These are phyloP conservation scores for Zaprionus tsacasi DNA, from an alignment of 1,140 invertebrate genomes.

Conservation along the genomic window DNA sequence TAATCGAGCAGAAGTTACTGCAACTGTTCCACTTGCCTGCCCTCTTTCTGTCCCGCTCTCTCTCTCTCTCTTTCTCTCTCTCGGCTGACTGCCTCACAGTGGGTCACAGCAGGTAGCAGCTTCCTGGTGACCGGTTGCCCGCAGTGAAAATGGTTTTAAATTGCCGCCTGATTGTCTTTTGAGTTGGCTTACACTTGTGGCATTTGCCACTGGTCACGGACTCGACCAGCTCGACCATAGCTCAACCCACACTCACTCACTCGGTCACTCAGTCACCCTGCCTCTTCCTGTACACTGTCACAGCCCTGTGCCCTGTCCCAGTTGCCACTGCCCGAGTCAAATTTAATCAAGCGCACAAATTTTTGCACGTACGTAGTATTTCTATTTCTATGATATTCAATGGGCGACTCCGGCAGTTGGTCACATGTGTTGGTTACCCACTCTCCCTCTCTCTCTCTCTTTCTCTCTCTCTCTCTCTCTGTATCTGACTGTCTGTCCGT, in stretches of 20 bases:
- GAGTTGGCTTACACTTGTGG: slow-evolving; percentile 72
- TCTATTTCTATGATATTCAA: slow-evolving; percentile 76
- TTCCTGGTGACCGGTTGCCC: slow-evolving; percentile 52
- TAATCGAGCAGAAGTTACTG: slow-evolving; percentile 80
- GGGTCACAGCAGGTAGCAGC: slow-evolving; percentile 63
- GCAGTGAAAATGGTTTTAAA: slow-evolving; percentile 80
- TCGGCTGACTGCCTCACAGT: neutral
- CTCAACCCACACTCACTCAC: neutral
- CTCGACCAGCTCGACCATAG: slow-evolving; percentile 11
- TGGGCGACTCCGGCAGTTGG: slow-evolving; percentile 56
- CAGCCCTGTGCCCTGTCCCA: neutral
- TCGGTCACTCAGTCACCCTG: neutral
- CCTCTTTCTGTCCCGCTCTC: neutral
- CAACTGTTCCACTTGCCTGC: slow-evolving; percentile 41
- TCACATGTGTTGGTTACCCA: slow-evolving; percentile 58
- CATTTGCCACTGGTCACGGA: slow-evolving; percentile 31
- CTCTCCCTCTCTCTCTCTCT: neutral
- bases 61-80: neutral
- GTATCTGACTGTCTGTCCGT: slow-evolving; percentile 10
- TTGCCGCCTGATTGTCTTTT: slow-evolving; percentile 81
- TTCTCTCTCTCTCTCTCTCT: slow-evolving; percentile 6
- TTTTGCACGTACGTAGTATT: slow-evolving; percentile 73
- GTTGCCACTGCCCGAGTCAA: slow-evolving; percentile 51
- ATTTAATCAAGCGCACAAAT: slow-evolving; percentile 82
- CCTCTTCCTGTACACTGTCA: neutral